Evolutionary conservation across 23 tunicate genomes (phyloP).

Genomic region (Oikopleura dioica): DNA sequence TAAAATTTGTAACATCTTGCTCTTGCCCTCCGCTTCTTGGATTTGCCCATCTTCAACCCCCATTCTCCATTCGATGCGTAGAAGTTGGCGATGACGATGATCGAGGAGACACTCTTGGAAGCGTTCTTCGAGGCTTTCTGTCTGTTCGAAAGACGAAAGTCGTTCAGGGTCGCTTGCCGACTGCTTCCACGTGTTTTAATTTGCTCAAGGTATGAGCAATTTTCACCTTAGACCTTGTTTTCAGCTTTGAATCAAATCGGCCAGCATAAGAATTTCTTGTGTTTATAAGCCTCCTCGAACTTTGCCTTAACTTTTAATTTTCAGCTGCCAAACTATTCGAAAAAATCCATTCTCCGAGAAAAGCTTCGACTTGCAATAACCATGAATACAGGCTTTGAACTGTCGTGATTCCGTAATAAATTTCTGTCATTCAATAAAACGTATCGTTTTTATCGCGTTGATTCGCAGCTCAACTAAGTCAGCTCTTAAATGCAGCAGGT

Average conservation of each 20-base stretch:
- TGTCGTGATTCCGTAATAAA: too few relatives aligned
- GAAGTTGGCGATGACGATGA: slow-evolving; percentile 94
- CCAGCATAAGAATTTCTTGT: too few relatives aligned
- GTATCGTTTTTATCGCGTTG: too few relatives aligned
- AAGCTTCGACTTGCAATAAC: slow-evolving; percentile 74
- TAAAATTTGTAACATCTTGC: slow-evolving; percentile 91
- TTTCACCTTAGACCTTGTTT: too few relatives aligned
- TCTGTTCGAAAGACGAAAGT: slow-evolving; percentile 18
- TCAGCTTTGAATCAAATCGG: too few relatives aligned
- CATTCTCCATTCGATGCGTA: slow-evolving; percentile 86
- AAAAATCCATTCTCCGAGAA: slow-evolving; percentile 51
- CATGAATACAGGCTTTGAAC: slow-evolving; percentile 82
- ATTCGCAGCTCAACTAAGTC: too few relatives aligned
- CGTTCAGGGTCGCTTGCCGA: slow-evolving; percentile 29
- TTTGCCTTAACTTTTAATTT: too few relatives aligned
- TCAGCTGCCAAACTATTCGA: slow-evolving; percentile 85
- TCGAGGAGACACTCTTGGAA: slow-evolving; percentile 74
- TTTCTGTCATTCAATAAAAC: too few relatives aligned
- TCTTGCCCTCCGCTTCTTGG: slow-evolving; percentile 90
- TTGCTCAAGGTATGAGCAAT: too few relatives aligned
- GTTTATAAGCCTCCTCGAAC: too few relatives aligned
- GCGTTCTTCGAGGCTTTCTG: slow-evolving; percentile 62
- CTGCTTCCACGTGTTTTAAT: slow-evolving; percentile 93
- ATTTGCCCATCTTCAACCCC: slow-evolving; percentile 72
- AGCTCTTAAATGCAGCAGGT: too few relatives aligned